Base-by-base conservation (phyloP, 2,888 invertebrate species). In the Chironomus tentans region DNA sequence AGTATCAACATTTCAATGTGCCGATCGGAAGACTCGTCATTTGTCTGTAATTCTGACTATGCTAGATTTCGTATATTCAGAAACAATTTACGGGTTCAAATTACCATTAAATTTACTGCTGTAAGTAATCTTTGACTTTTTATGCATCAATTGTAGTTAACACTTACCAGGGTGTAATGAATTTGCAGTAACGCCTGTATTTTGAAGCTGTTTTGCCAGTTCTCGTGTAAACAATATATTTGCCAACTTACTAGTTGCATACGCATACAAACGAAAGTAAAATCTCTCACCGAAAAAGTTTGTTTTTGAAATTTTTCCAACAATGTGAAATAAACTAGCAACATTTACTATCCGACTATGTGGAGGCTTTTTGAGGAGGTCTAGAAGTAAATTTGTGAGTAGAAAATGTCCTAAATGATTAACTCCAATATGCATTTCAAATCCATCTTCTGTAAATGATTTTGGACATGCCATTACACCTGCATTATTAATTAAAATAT, bases 261-360 rank as follows among this genome's bases (percentile, higher is more conserved):
- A 94, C 0, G 92, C 91, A 75, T 86, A 86, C 4, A 86, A 81
- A 3, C 90, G 83, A 78, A 85, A 87, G 79, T 94, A 95, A 0
- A 84, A 82, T 75, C 86, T 85, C 79, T 91, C 89, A 79, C 87
- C 90, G 82, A 93, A 92, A 70, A 92, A 82, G 82, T 93, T 92
- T 10, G 90, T 87, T 56, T 91, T 89, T 79, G 89, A 84, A 15
- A 92, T 87, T 56, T 82, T 81, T 0, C 93, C 94, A 78, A 87
- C 84, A 70, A 82, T 80, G 83, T 95, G 91, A 0, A 91, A 91
- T 38, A 88, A 82, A 81, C 91, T 90, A 0, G 92, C 86, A 15
- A 95, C 88, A 78, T 91, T 89, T 15, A 95, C 85, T 79, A 95
- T 89, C 78, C 94, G 88, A 80, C 93, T 91, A 4, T 91, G 90